phyloP scores from a whole-genome alignment of 2,797 vertebrate genomes.

The Geotrypetes seraphini region DNA sequence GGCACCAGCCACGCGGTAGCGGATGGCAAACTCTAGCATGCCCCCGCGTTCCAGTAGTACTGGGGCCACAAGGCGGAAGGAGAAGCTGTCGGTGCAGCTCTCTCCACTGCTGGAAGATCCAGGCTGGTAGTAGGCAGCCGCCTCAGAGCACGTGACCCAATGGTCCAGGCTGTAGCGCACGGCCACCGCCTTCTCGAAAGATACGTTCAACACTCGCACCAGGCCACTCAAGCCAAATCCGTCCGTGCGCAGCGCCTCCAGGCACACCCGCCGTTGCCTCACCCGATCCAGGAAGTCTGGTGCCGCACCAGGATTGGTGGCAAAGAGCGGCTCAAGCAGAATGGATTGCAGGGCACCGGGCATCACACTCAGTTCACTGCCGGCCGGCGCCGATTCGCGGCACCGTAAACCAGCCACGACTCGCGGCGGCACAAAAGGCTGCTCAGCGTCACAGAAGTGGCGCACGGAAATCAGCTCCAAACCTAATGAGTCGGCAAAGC shows the following conservation, averaged over 20 bases:
- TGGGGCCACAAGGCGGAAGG: conserved; percentile 69
- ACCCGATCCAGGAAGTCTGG: conserved; percentile 34
- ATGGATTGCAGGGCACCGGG: conserved; percentile 37
- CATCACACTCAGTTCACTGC: conserved; percentile 23
- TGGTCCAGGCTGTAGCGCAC: conserved; percentile 74
- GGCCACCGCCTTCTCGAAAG: conserved; percentile 38
- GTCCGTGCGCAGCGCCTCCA: conserved; percentile 30
- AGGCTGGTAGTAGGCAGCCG: conserved; percentile 57
- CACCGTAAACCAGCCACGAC: conserved; percentile 54
- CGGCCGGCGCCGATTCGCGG: not conserved
- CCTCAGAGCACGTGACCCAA: conserved; percentile 73
- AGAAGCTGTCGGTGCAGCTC: conserved; percentile 65
- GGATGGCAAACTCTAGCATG: conserved; percentile 73
- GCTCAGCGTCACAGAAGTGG: conserved; percentile 71
- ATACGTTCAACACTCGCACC: conserved; percentile 62
- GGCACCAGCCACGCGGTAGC: conserved; percentile 65
- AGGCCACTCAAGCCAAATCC: conserved; percentile 23
- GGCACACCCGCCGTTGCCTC: conserved; percentile 58
- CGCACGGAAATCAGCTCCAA: conserved; percentile 77
- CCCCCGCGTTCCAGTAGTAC: conserved; percentile 57
- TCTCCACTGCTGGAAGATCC: conserved; percentile 46
- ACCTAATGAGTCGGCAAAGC: conserved; percentile 80
- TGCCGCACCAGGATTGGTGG: conserved; percentile 23
- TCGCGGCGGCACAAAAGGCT: conserved; percentile 64
- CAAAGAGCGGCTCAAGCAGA: conserved; percentile 36